A percentile compares a stretch with the other conserved stretches of the same genome.
These are phyloP conservation scores for Harpegnathos saltator DNA, from an alignment of 1,140 invertebrate species.

Conservation along the genomic window DNA sequence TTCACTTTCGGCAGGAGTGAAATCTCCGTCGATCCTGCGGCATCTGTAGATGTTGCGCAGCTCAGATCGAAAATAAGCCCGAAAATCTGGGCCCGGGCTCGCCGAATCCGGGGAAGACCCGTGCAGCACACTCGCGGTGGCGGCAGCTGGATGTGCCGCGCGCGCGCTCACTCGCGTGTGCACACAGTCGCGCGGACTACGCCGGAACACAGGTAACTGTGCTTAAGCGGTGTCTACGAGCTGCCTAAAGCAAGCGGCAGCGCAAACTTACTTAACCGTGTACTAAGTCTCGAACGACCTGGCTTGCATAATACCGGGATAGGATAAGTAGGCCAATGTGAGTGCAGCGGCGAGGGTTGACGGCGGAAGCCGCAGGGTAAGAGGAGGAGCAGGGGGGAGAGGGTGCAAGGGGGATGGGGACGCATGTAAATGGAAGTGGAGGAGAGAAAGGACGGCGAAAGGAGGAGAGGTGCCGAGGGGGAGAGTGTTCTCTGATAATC, in stretches of 20 bases:
- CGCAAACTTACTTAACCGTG: constrained; percentile 72
- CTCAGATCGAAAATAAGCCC: too few species aligned
- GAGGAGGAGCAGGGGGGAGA: too few species aligned
- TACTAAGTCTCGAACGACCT: constrained; percentile 63
- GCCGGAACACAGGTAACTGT: constrained; percentile 52
- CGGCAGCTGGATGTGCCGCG: not conserved
- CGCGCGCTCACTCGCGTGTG: not conserved
- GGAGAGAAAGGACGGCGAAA: not conserved
- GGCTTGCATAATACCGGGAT: constrained; percentile 71
- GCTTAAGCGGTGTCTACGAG: constrained; percentile 68
- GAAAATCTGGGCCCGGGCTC: too few species aligned
- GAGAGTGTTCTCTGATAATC: constrained; percentile 5
- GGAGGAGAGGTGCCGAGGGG: too few species aligned
- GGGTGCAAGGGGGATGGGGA: not conserved
- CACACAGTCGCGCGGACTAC: constrained; percentile 11
- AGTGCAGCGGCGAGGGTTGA: constrained; percentile 18
- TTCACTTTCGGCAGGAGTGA: too few species aligned
- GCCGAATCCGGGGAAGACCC: too few species aligned
- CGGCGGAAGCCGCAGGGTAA: not conserved
- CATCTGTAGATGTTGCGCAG: too few species aligned
- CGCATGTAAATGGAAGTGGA: constrained; percentile 13
- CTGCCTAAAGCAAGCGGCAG: constrained; percentile 72
- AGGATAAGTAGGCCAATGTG: constrained; percentile 58
- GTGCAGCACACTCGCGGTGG: not conserved
- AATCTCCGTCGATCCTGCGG: too few species aligned